phyloP scores from a whole-genome alignment of 2,113 vertebrate species.

The Nicator chloris region DNA sequence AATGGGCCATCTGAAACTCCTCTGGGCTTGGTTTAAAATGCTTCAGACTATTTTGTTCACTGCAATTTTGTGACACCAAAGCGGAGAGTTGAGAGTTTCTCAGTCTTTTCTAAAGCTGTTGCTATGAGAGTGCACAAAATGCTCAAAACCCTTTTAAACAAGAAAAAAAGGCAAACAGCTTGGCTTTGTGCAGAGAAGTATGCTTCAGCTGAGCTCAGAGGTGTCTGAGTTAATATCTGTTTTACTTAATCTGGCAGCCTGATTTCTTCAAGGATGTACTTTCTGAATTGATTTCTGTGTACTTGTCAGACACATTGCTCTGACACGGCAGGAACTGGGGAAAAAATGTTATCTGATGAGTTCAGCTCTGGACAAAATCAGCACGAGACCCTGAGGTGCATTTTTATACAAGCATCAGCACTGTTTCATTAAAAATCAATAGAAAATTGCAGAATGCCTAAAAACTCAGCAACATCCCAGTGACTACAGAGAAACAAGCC shows the following conservation, averaged over 20 bases:
- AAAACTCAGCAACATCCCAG: not conserved
- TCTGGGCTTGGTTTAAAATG: not conserved
- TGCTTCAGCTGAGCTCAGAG: not conserved
- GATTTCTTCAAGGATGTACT: not conserved
- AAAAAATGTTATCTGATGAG: not conserved
- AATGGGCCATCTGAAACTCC: not conserved
- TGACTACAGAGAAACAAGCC: not conserved
- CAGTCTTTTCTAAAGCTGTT: not conserved
- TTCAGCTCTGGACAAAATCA: not conserved
- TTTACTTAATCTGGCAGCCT: not conserved
- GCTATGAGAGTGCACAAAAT: not conserved
- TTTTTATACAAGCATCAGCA: not conserved
- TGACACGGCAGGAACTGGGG: not conserved
- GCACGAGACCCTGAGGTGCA: not conserved
- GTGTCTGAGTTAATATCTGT: not conserved
- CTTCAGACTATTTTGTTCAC: not conserved
- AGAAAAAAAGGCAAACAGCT: not conserved
- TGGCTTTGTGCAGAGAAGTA: not conserved
- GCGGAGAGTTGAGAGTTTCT: not conserved
- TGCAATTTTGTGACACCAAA: not conserved
- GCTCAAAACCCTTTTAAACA: not conserved
- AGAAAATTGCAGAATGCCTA: not conserved
- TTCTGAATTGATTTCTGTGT: not conserved
- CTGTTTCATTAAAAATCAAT: slow-evolving; percentile 24
- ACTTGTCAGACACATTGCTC: not conserved